Evolutionary conservation across 2,888 invertebrate species (phyloP), one percentile per base, ranked within the genome.

Genomic region (Drosophila hamatofila): DNA sequence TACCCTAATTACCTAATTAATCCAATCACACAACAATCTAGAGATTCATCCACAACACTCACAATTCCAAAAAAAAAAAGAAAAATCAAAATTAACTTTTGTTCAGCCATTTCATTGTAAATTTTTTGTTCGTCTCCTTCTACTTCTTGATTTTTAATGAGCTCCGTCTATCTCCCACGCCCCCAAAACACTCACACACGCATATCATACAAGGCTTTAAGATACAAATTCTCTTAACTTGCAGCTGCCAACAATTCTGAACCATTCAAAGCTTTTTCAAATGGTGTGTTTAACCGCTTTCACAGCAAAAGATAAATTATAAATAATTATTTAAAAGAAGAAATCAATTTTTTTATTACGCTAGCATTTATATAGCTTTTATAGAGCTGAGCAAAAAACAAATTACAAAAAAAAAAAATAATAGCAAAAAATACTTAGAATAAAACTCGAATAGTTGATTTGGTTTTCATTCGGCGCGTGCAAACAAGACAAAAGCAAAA

Each of bases 381-480:
- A 60, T 62, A 68, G 71, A 68, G 72, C 77, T 72, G 44, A 23
- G 51, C 33, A 48, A 64, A 51, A 73, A 18, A 42, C 5, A 41
- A 41, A 18, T 9, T 30, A 3, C 7, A 21, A 21, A 14, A 21
- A 25, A 41, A 41, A 49, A 46, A 58, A 25, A 49, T 27, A 30
- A 60, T 35, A 57, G 42, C 2, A 21, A 56, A 48, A 49, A 27
- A 42, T 42, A 37, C 14, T 12, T 35, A 61, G 48, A 21, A 51
- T 62, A 30, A 37, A 73, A 75, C 61, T 70, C 68, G 71, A 72
- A 63, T 65, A 74, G 83, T 78, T 77, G 93, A 93, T 93, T 93
- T 93, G 93, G 93, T 93, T 93, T 93, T 93, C 93, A 93, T 92
- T 93, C 93, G 91, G 87, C 85, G 91, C 85, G 86, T 84, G 75